Percentiles rank a stretch among this genome's conserved stretches.
Evolutionary conservation across 1,140 invertebrate species (phyloP).

Genomic region (Panagrolaimus sp.): DNA sequence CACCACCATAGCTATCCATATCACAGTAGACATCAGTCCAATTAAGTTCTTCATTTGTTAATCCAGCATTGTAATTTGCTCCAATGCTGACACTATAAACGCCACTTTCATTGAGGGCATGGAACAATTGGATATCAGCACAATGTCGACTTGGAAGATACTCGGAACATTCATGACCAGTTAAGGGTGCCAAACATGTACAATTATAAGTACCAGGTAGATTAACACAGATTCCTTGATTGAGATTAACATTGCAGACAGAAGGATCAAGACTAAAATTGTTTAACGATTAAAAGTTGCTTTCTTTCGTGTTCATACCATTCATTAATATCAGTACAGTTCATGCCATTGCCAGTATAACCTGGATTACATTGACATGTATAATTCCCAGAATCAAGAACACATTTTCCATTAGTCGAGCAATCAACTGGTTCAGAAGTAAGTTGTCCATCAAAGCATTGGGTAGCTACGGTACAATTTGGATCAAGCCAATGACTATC

Average conservation of each 20-base stretch:
- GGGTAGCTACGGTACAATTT: neutral
- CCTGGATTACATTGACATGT: neutral
- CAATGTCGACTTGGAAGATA: neutral
- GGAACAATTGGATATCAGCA: neutral
- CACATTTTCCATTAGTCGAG: neutral
- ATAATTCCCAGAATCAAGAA: neutral
- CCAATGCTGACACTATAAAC: constrained; percentile 1
- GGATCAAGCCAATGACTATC: neutral
- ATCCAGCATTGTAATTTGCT: too few species aligned
- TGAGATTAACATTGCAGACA: neutral
- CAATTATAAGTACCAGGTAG: neutral
- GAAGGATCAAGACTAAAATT: neutral
- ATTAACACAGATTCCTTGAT: neutral
- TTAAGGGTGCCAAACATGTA: neutral
- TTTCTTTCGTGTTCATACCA: too few species aligned
- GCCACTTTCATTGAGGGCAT: neutral
- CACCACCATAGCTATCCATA: neutral
- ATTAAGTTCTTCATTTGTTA: too few species aligned
- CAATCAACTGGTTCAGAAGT: neutral
- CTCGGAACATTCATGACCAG: neutral
- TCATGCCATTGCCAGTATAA: neutral
- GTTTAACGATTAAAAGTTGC: too few species aligned
- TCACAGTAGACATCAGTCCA: constrained; percentile 2
- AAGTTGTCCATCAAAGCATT: neutral
- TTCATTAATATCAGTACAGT: constrained; percentile 4